Evolutionary conservation across 2,113 vertebrate species (phyloP), one percentile per base, ranked within the genome.

Genomic region (Cyphomyrus plagiostoma): DNA sequence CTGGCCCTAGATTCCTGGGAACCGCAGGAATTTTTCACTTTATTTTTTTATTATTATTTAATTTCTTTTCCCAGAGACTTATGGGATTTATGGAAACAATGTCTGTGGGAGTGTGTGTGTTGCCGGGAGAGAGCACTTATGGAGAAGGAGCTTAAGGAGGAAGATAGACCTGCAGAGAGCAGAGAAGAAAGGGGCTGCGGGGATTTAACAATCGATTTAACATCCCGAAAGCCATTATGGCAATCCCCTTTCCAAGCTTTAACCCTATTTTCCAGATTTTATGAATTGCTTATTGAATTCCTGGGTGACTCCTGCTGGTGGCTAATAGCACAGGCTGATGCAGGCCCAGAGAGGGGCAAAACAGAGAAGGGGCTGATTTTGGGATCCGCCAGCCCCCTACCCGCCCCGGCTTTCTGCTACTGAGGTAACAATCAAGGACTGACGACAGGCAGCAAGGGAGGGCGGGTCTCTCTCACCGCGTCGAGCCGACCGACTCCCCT

Each of bases 251-350:
- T 94, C 93, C 88, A 93, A 92, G 94, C 91, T 93, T 93, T 92
- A 93, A 89, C 93, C 88, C 91, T 94, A 93, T 96, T 96, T 95
- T 93, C 93, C 94, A 93, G 91, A 96, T 95, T 97, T 97, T 96
- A 95, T 95, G 91, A 97, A 97, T 97, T 95, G 94, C 93, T 95
- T 95, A 93, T 96, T 95, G 94, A 96, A 97, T 97, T 97, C 94
- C 94, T 96, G 91, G 90, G 94, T 95, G 92, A 92, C 92, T 95
- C 91, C 94, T 93, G 94, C 92, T 90, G 92, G 95, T 93, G 92
- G 93, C 95, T 96, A 70, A 94, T 93, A 96, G 95, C 94, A 94
- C 94, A 93, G 95, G 94, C 94, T 95, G 95, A 95, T 94, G 93
- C 92, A 91, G 94, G 90, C 89, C 92, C 93, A 92, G 88, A 94